Conservation (phyloP, 64 coral and sea anemone species). For the Hydrozoanthus tunicans region DNA sequence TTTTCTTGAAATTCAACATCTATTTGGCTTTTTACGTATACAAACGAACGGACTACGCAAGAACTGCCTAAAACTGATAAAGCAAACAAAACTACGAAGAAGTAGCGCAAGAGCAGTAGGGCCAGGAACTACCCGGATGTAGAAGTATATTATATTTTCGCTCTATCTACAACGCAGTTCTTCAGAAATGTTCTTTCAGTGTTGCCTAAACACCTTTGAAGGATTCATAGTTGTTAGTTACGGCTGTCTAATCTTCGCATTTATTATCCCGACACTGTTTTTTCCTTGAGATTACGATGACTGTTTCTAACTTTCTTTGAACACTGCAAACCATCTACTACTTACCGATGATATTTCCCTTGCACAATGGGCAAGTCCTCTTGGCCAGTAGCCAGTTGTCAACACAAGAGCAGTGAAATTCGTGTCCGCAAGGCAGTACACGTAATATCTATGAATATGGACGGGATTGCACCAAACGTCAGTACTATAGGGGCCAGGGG, state of each 20-base stretch:
- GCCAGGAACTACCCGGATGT: too few species aligned
- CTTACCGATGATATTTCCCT: constrained; percentile 80
- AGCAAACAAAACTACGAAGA: too few species aligned
- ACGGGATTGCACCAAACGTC: not conserved
- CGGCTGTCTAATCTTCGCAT: too few species aligned
- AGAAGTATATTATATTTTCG: too few species aligned
- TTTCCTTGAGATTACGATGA: not conserved
- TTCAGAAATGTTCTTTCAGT: too few species aligned
- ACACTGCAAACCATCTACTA: not conserved
- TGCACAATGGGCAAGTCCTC: constrained; percentile 76
- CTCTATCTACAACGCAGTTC: too few species aligned
- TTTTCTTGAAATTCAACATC: not conserved
- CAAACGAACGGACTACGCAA: too few species aligned
- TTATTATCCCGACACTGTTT: too few species aligned
- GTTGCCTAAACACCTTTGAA: too few species aligned
- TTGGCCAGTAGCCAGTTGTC: constrained; percentile 74
- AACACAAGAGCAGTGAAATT: constrained; percentile 70
- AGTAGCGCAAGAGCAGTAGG: too few species aligned
- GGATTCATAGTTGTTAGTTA: too few species aligned
- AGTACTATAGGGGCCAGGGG: not conserved
- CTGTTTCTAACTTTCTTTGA: not conserved
- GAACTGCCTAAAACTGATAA: too few species aligned
- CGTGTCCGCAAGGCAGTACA: constrained; percentile 67
- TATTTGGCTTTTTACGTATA: not conserved
- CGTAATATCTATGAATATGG: constrained; percentile 58